Evolutionary conservation across 2,113 vertebrate genomes (phyloP), one percentile per base, ranked within the genome.

Genomic region (Myrmecophaga tridactyla): DNA sequence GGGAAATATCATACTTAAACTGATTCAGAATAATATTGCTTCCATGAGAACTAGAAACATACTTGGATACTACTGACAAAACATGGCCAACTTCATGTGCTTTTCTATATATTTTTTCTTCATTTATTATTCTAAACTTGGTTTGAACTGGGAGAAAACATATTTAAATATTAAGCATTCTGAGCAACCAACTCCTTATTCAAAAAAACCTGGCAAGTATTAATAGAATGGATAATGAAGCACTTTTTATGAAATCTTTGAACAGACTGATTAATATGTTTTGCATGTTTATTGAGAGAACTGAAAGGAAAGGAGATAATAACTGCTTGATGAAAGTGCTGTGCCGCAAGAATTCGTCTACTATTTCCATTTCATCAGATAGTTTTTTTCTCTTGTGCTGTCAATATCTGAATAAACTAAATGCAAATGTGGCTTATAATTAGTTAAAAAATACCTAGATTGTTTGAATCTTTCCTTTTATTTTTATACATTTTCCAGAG

Each of bases 191-290:
- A 41, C 86, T 97, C 86, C 70, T 95, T 94, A 7, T 78, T 94
- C 92, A n/a, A 48, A 72, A 67, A 97, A 96, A 48, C 75, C 67
- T 62, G 90, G 9, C 14, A 86, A 85, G 90, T 98, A 96, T 98
- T 98, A 97, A 97, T 96, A 97, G 96, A 96, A 96, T 3, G 85
- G 67, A 78, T 96, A 97, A 97, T 96, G 83, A 92, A 95, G n/a
- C 48, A 92, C 81, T 91, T 78, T 93, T 97, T 95, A 89, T 94
- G 34, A 98, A 97, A 91, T 89, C 80, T 20, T 34, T 87, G 92
- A 83, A 84, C 56, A 95, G 65, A 46, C 86, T 98, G 94, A 98
- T 97, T 97, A 98, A 96, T 89, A 80, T 6, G 67, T 90, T 98
- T 96, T 75, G 25, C n/a, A 58, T 82, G 69, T 96, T 97, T 96